Conservation (phyloP, 2,888 invertebrate species). For the Chironomus riparius region DNA sequence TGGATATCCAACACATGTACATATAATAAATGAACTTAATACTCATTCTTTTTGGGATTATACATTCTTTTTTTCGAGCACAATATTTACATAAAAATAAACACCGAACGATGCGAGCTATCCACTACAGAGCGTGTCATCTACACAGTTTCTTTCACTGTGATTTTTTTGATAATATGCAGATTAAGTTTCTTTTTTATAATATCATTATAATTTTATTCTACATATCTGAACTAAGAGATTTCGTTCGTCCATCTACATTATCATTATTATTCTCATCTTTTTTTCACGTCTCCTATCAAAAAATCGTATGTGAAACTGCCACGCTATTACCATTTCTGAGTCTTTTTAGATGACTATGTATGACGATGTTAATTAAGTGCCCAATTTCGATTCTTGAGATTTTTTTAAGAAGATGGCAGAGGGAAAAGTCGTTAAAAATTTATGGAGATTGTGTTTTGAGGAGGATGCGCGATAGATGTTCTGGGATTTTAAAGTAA, state of each 20-base stretch:
- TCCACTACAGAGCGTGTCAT: not conserved
- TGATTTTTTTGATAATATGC: not conserved
- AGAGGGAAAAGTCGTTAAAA: too few species aligned
- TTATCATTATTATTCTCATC: too few species aligned
- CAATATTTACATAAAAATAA: slow-evolving; percentile 22
- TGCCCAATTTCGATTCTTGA: not conserved
- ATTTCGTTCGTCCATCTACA: not conserved
- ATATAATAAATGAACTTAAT: too few species aligned
- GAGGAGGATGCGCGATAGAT: too few species aligned
- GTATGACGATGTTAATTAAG: not conserved
- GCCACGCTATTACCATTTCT: not conserved
- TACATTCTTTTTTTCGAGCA: slow-evolving; percentile 3
- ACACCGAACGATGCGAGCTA: not conserved
- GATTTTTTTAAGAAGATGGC: too few species aligned
- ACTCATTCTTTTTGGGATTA: not conserved
- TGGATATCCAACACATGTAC: not conserved
- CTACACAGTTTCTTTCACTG: not conserved
- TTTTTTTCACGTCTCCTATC: too few species aligned
- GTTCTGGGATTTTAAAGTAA: too few species aligned
- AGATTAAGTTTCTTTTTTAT: not conserved
- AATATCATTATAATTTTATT: not conserved
- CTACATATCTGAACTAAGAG: not conserved
- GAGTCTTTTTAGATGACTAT: not conserved
- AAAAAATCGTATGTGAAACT: not conserved
- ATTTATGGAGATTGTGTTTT: too few species aligned